phyloP scores from a whole-genome alignment of 2,888 invertebrate species.

The Sisyra terminalis region DNA sequence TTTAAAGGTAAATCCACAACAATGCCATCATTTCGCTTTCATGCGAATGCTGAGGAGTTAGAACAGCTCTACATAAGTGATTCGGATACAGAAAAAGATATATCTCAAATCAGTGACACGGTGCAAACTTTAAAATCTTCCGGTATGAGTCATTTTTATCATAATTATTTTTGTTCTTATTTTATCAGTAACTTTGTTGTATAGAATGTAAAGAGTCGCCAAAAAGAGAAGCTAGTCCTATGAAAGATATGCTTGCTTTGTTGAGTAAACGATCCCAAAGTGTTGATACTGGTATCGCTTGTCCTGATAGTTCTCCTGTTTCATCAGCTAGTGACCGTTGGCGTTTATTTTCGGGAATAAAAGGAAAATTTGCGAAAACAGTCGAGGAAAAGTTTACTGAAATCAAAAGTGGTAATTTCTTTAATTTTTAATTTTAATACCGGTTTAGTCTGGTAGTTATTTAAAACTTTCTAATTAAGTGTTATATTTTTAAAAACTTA shows the following conservation, averaged over 20 bases:
- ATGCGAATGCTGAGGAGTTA: constrained; percentile 59
- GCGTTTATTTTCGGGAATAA: constrained; percentile 55
- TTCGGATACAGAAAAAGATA: constrained; percentile 26
- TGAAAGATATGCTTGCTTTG: constrained; percentile 38
- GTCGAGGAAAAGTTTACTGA: constrained; percentile 60
- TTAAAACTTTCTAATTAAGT: no score
- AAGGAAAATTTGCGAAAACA: constrained; percentile 46
- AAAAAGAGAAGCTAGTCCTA: constrained; percentile 28
- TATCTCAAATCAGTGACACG: constrained; percentile 10
- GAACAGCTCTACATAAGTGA: constrained; percentile 49
- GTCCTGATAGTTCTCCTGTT: constrained; percentile 18
- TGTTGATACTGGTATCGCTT: constrained; percentile 30
- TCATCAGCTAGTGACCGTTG: constrained; percentile 45
- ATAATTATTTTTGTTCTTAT: neutral
- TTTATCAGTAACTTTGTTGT: neutral
- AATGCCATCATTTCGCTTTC: constrained; percentile 46
- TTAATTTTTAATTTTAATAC: no score
- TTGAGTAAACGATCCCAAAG: constrained; percentile 44
- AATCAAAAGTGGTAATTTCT: constrained; percentile 32
- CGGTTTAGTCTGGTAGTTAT: no score
- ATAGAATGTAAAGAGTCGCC: constrained; percentile 7
- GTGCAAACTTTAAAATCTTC: constrained; percentile 11
- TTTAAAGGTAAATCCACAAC: constrained; percentile 28
- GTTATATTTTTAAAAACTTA: no score
- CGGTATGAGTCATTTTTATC: neutral